A percentile compares a stretch with the other conserved stretches of the same genome.
Evolutionary conservation across 2,888 invertebrate species (phyloP).

Genomic region (Mythimna lalbum): DNA sequence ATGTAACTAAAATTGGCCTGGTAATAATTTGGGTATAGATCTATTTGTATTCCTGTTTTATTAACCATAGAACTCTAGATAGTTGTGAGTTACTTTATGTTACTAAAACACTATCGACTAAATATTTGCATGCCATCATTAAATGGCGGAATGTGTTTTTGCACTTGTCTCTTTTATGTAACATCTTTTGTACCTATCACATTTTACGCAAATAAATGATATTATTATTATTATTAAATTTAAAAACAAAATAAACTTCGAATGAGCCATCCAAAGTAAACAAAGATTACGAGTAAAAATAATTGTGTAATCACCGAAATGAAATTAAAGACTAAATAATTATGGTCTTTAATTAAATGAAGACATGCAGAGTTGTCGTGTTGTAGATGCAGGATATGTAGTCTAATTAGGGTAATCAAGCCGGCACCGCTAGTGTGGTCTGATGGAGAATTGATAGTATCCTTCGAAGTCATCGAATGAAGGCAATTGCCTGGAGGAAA

Average conservation of each 20-base stretch:
- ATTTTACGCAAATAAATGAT: too few species aligned
- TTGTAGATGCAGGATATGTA: slow-evolving; percentile 32
- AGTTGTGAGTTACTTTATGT: too few species aligned
- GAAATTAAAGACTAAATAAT: slow-evolving; percentile 29
- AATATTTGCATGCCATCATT: too few species aligned
- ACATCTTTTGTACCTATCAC: too few species aligned
- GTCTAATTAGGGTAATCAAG: slow-evolving; percentile 52
- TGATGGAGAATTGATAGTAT: slow-evolving; percentile 32
- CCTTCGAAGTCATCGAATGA: slow-evolving; percentile 23
- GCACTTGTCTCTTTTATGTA: too few species aligned
- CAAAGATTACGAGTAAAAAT: slow-evolving; percentile 14
- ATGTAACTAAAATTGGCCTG: background rate
- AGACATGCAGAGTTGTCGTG: slow-evolving; percentile 49
- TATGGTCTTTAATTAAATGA: slow-evolving; percentile 42
- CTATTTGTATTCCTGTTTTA: too few species aligned
- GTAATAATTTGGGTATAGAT: too few species aligned
- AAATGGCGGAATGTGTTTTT: too few species aligned
- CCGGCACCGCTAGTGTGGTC: slow-evolving; percentile 42
- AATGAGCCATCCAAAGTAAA: slow-evolving; percentile 22
- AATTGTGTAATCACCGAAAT: slow-evolving; percentile 19
- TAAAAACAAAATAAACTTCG: slow-evolving; percentile 23
- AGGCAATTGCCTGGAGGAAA: slow-evolving; percentile 26
- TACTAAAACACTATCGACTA: too few species aligned
- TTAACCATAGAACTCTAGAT: too few species aligned
- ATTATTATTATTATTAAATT: too few species aligned